Percentiles rank a stretch among this genome's conserved stretches.
phyloP scores from a whole-genome alignment of 2,888 invertebrate genomes.

The Erebia palarica region DNA sequence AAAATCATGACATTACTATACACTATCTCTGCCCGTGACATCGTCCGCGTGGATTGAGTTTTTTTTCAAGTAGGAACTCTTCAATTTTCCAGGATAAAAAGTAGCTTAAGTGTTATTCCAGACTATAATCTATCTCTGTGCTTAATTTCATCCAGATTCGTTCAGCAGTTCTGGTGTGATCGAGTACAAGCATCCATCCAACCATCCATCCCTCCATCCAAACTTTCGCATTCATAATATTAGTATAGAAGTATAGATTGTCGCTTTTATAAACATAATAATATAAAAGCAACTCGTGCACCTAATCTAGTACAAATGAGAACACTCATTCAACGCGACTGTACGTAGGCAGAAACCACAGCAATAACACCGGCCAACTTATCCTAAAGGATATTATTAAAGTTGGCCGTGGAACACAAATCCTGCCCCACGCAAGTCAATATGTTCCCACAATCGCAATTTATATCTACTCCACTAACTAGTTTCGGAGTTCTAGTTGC shows the following conservation, averaged over 20 bases:
- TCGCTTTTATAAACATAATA: too few relatives aligned
- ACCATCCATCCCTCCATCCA: too few relatives aligned
- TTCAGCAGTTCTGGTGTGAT: too few relatives aligned
- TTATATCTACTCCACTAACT: slow-evolving; percentile 32
- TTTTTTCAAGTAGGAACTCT: too few relatives aligned
- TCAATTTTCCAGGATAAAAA: too few relatives aligned
- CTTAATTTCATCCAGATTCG: too few relatives aligned
- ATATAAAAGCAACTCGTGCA: background rate
- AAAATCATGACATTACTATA: too few relatives aligned
- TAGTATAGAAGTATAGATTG: background rate
- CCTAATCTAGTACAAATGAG: slow-evolving; percentile 4
- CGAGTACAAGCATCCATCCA: too few relatives aligned
- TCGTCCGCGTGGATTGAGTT: too few relatives aligned
- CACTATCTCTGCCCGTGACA: too few relatives aligned
- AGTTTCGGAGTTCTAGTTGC: slow-evolving; percentile 30
- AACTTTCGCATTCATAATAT: background rate
- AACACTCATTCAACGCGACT: background rate
- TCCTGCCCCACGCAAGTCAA: slow-evolving; percentile 34
- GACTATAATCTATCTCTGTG: too few relatives aligned
- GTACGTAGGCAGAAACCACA: slow-evolving; percentile 11
- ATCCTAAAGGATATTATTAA: slow-evolving; percentile 24
- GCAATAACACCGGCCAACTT: slow-evolving; percentile 12
- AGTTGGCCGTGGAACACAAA: slow-evolving; percentile 34
- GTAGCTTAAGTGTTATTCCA: too few relatives aligned
- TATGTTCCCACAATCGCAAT: slow-evolving; percentile 37